These are phyloP conservation scores for Drosophila virilis DNA, from an alignment of 1,140 invertebrate genomes.

Conservation along the genomic window DNA sequence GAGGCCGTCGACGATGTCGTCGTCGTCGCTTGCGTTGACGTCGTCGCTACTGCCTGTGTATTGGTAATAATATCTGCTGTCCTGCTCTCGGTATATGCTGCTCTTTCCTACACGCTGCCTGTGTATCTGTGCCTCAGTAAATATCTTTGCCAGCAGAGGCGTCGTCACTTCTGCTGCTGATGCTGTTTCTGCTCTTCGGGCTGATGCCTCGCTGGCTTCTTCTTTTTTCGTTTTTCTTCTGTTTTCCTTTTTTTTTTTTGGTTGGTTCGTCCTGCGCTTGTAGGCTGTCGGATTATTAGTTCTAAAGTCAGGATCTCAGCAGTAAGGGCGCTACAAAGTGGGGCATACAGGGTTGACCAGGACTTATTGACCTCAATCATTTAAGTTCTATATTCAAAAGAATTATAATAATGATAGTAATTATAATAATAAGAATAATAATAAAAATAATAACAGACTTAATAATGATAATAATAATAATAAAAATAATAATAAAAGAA, in stretches of 20 bases:
- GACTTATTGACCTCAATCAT: no score
- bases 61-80: constrained; percentile 57
- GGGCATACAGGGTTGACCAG: constrained; percentile 42
- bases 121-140: constrained; percentile 47
- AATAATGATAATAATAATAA: no score
- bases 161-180: constrained; percentile 39
- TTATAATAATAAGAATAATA: no score
- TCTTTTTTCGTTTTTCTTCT: constrained; percentile 27
- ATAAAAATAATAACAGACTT: no score
- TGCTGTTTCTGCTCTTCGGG: constrained; percentile 38
- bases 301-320: constrained; percentile 80
- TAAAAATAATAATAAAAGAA: no score
- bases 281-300: constrained; percentile 82
- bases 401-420: no score
- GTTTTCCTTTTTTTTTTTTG: constrained; percentile 47
- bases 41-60: constrained; percentile 30
- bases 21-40: constrained; percentile 20
- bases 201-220: constrained; percentile 61
- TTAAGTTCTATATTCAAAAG: no score
- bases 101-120: constrained; percentile 11
- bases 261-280: constrained; percentile 65
- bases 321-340: constrained; percentile 43
- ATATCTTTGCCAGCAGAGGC: constrained; percentile 57
- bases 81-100: constrained; percentile 47
- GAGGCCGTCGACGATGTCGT: constrained; percentile 13